Conservation (phyloP, 2,113 vertebrate species). For the Regulus satrapa region DNA sequence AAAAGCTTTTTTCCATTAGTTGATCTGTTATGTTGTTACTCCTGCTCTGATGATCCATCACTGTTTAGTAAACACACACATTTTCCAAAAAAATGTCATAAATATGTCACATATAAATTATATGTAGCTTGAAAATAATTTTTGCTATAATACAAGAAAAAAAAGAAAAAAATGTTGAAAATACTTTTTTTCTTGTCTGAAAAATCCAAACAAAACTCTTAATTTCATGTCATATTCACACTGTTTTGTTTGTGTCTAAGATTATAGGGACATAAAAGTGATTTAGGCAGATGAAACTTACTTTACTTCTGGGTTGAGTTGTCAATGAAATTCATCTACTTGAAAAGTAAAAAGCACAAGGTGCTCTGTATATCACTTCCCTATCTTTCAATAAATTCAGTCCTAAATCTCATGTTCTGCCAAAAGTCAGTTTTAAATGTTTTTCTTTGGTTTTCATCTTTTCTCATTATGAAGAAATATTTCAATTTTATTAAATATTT, state of each 20-base stretch:
- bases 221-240: neutral
- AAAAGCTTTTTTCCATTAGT: neutral
- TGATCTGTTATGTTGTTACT: neutral
- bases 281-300: neutral
- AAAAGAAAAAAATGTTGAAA: neutral
- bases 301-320: neutral
- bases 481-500: neutral
- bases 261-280: neutral
- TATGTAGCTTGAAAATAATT: neutral
- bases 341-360: neutral
- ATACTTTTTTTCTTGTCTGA: neutral
- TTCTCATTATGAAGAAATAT: neutral
- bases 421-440: neutral
- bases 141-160: neutral
- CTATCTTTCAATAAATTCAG: neutral
- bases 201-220: neutral
- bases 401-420: neutral
- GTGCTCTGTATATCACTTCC: neutral
- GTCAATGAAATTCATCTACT: neutral
- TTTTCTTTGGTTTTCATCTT: neutral
- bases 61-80: neutral
- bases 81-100: neutral
- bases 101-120: neutral
- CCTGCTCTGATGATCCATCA: neutral
- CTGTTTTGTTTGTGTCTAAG: neutral